A percentile compares a stretch with the other conserved stretches of the same genome.
phyloP scores from a whole-genome alignment of 2,888 invertebrate genomes.

The Tortricodes alternella region DNA sequence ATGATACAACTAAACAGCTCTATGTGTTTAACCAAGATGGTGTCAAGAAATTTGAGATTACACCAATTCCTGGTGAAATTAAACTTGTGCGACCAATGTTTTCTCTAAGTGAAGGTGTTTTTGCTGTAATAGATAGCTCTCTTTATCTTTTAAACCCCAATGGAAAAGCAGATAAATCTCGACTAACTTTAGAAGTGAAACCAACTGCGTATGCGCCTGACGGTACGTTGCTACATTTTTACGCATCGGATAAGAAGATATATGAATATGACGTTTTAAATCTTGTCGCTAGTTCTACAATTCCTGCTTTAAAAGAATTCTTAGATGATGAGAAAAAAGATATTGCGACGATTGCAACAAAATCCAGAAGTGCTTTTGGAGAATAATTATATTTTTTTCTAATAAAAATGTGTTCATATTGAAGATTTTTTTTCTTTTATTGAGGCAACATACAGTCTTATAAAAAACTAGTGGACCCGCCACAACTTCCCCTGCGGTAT shows the following conservation, averaged over 20 bases:
- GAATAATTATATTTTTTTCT: too few species aligned
- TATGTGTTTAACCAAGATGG: constrained; percentile 1
- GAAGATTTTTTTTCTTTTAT: too few species aligned
- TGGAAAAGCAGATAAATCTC: not conserved
- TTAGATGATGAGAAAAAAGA: constrained; percentile 7
- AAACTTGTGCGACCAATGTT: constrained; percentile 20
- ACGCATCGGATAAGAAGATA: constrained; percentile 14
- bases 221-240: constrained; percentile 17
- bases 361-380: constrained; percentile 20
- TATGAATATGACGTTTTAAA: constrained; percentile 17
- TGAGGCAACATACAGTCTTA: too few species aligned
- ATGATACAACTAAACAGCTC: not conserved
- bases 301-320: not conserved
- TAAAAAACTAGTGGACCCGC: too few species aligned
- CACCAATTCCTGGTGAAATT: not conserved
- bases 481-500: too few species aligned
- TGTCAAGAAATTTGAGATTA: constrained; percentile 6
- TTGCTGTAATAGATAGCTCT: constrained; percentile 1
- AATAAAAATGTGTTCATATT: too few species aligned
- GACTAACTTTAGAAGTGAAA: not conserved
- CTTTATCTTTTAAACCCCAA: constrained; percentile 7
- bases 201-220: constrained; percentile 26
- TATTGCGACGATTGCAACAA: constrained; percentile 14
- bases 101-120: not conserved
- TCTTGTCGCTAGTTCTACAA: not conserved